A percentile compares a stretch with the other conserved stretches of the same genome.
phyloP scores from a whole-genome alignment of 2,113 vertebrate species.

The Mionectes macconnelli region DNA sequence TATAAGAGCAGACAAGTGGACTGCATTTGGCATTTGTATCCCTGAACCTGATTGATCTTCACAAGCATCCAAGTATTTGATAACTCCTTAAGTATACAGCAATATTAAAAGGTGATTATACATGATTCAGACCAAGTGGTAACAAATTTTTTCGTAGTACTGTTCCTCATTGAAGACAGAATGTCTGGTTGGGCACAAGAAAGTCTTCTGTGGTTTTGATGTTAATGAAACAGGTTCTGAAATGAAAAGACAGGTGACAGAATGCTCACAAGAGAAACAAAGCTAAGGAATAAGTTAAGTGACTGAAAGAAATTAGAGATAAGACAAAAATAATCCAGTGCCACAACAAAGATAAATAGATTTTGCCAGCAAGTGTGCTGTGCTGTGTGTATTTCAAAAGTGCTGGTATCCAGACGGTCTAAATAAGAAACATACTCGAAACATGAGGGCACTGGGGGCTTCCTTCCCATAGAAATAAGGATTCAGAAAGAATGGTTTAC shows the following conservation, averaged over 20 bases:
- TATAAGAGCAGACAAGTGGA: background rate
- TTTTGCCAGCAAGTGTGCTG: background rate
- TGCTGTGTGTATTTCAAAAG: rapidly evolving
- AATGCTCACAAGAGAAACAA: background rate
- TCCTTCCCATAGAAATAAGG: background rate
- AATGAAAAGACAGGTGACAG: background rate
- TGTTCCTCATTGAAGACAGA: background rate
- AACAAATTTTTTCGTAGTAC: background rate
- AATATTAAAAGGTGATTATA: background rate
- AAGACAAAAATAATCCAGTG: background rate
- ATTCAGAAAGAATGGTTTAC: background rate
- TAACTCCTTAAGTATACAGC: background rate
- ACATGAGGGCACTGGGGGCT: background rate
- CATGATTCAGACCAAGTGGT: background rate
- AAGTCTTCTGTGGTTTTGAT: background rate
- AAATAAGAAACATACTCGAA: background rate
- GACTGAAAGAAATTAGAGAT: background rate
- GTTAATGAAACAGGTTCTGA: background rate
- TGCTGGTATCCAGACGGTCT: background rate
- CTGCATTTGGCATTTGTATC: background rate
- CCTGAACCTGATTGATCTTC: background rate
- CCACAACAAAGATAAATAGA: background rate
- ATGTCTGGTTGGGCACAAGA: background rate
- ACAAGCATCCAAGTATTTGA: background rate
- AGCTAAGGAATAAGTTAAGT: background rate